Evolutionary conservation across 2,113 vertebrate species (phyloP).

Genomic region (Rhipidura dahli): DNA sequence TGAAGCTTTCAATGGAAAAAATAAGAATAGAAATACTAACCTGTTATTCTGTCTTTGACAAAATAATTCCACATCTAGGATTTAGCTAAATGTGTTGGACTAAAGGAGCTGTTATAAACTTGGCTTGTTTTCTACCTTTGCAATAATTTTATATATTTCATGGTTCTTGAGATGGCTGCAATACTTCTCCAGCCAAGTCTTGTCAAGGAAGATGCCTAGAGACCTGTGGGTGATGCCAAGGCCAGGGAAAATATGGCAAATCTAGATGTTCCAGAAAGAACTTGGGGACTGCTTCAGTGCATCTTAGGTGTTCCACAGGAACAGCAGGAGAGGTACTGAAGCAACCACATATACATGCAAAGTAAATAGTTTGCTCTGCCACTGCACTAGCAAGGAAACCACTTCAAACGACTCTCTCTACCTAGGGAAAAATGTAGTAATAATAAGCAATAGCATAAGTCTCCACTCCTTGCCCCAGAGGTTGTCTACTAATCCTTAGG

Average conservation of each 20-base stretch:
- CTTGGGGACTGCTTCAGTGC: neutral
- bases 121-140: neutral
- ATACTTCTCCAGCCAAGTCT: neutral
- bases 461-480: constrained; percentile 66
- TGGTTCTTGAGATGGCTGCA: neutral
- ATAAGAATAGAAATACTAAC: neutral
- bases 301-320: constrained; percentile 50
- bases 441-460: constrained; percentile 61
- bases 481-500: constrained; percentile 49
- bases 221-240: neutral
- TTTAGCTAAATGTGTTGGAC: neutral
- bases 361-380: constrained; percentile 61
- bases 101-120: neutral
- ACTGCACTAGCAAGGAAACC: constrained; percentile 61
- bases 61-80: neutral
- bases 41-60: neutral
- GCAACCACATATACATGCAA: constrained; percentile 62
- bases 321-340: constrained; percentile 34
- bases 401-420: constrained; percentile 62
- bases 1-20: neutral
- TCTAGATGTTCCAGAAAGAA: neutral
- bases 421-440: constrained; percentile 62
- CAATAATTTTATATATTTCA: neutral
- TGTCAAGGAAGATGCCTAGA: neutral
- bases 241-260: neutral